Evolutionary conservation across 1,140 invertebrate genomes (phyloP).

Genomic region (Argopecten irradians): DNA sequence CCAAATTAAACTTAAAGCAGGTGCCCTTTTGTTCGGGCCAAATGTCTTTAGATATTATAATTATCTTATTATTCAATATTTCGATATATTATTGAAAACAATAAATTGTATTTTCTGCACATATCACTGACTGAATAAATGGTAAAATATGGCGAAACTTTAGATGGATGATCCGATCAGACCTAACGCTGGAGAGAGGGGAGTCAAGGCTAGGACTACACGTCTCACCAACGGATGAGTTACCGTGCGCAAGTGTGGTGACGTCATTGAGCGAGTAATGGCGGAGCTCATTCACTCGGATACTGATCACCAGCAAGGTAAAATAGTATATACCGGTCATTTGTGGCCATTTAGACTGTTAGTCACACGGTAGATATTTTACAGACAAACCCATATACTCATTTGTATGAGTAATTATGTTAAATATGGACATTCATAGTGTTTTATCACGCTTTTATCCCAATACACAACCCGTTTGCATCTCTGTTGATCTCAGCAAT

Average conservation of each 20-base stretch:
- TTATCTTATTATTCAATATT: no score
- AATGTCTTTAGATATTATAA: no score
- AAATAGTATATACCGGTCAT: conserved; percentile 18
- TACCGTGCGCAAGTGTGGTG: conserved; percentile 4
- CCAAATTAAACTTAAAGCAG: no score
- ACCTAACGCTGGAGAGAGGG: neutral
- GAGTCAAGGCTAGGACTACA: neutral
- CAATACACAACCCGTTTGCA: conserved; percentile 5
- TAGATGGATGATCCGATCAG: no score
- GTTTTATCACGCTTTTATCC: neutral
- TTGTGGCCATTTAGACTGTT: neutral
- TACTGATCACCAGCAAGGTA: conserved; percentile 20
- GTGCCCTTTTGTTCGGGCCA: no score
- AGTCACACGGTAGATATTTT: neutral
- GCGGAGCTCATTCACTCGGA: conserved; percentile 19
- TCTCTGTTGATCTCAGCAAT: conserved; percentile 15
- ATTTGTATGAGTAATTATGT: neutral
- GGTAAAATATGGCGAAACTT: no score
- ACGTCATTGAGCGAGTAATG: conserved; percentile 8
- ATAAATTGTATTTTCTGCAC: no score
- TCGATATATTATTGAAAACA: no score
- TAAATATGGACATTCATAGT: neutral
- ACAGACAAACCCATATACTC: neutral
- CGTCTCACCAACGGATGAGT: conserved; percentile 6
- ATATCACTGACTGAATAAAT: no score